These are phyloP conservation scores for Sebastolobus altivelis DNA, from an alignment of 2,797 vertebrate genomes.

Conservation along the genomic window DNA sequence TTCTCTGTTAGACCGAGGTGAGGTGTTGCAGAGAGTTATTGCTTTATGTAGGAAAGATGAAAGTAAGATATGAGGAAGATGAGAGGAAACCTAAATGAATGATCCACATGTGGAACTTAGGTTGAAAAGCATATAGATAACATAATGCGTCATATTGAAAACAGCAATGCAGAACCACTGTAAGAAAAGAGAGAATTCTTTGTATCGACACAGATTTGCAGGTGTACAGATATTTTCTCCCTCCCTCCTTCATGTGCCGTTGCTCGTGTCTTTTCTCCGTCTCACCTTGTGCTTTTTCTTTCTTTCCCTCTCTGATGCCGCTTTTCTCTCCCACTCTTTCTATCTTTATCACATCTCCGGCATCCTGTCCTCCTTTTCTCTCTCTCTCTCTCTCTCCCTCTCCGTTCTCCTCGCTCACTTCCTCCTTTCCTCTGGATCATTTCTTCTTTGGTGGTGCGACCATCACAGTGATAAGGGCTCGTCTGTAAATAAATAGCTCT, in stretches of 20 bases:
- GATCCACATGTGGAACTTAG: background rate
- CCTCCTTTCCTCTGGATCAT: conserved; percentile 46
- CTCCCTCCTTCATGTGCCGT: conserved; percentile 21
- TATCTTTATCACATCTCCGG: conserved; percentile 65
- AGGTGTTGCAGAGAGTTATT: too few species aligned
- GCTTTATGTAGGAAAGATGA: too few species aligned
- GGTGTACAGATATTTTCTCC: conserved; percentile 15
- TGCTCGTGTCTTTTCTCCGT: conserved; percentile 3
- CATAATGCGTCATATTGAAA: background rate
- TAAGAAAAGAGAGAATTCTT: background rate
- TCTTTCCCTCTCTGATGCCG: conserved; percentile 39
- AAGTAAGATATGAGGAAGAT: background rate
- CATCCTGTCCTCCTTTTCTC: conserved; percentile 50
- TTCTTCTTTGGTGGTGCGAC: conserved; percentile 56
- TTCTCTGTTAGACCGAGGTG: too few species aligned
- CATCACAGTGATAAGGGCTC: conserved; percentile 44
- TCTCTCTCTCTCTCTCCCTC: background rate
- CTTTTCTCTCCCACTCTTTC: conserved; percentile 59
- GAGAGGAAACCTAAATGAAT: background rate
- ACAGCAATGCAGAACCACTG: background rate
- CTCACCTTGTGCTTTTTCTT: conserved; percentile 34
- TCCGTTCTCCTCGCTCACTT: conserved; percentile 50
- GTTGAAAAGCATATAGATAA: background rate
- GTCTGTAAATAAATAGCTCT: conserved; percentile 73
- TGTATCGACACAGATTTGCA: background rate